These are phyloP conservation scores for Tenthredo notha DNA, from an alignment of 2,888 invertebrate genomes.

Conservation along the genomic window DNA sequence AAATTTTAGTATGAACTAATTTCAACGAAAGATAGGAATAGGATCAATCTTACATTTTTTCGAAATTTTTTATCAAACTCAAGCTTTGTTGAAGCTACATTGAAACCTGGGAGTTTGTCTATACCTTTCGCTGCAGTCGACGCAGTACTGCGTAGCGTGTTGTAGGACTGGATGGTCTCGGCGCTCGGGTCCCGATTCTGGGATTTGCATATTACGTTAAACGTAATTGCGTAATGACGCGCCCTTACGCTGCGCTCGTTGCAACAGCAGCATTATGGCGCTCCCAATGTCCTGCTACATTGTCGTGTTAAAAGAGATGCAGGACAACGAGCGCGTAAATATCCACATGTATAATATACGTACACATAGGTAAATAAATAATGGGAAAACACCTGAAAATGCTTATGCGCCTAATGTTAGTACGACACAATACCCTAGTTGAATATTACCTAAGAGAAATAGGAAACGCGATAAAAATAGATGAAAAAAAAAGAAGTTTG, in stretches of 20 bases:
- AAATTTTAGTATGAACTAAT: background rate
- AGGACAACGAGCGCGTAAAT: background rate
- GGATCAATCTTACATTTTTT: background rate
- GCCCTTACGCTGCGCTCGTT: slow-evolving; percentile 20
- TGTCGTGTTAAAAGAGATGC: background rate
- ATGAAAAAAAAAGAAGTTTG: background rate
- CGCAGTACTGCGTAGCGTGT: background rate
- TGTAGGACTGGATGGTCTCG: slow-evolving; percentile 19
- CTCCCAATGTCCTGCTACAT: background rate
- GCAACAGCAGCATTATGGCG: slow-evolving; percentile 12
- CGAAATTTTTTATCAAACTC: background rate
- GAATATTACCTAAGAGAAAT: background rate
- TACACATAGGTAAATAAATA: background rate
- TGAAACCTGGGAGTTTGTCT: background rate
- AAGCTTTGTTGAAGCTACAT: background rate
- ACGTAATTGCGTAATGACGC: slow-evolving; percentile 40
- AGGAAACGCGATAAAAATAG: background rate
- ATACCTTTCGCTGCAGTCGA: slow-evolving; percentile 28
- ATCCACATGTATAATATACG: background rate
- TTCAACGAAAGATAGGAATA: background rate
- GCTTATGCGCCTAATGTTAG: background rate
- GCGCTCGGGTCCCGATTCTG: slow-evolving; percentile 18
- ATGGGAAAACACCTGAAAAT: background rate
- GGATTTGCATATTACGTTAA: slow-evolving; percentile 43
- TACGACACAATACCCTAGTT: background rate